Percentiles rank a stretch among this genome's conserved stretches.
phyloP scores from a whole-genome alignment of 1,140 invertebrate genomes.

The Diachasmimorpha longicaudata region DNA sequence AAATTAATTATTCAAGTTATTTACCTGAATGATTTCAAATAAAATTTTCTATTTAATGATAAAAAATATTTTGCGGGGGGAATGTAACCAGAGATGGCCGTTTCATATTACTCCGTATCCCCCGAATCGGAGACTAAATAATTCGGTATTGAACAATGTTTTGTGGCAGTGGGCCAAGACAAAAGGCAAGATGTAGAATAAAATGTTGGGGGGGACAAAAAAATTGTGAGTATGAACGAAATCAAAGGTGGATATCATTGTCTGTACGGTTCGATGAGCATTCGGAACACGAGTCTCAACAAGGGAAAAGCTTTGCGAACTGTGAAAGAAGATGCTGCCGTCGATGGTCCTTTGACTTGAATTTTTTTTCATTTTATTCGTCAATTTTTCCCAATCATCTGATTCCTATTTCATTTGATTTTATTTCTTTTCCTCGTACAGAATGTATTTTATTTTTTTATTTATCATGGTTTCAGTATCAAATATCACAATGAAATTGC shows the following conservation, averaged over 20 bases:
- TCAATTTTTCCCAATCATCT: background rate
- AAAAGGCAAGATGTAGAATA: background rate
- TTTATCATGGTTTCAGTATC: background rate
- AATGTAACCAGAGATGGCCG: too few relatives aligned
- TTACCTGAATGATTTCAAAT: too few relatives aligned
- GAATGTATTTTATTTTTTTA: background rate
- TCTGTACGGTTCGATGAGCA: slow-evolving; percentile 10
- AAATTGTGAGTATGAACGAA: background rate
- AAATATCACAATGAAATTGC: background rate
- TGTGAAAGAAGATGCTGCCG: background rate
- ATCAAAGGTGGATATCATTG: slow-evolving; percentile 7
- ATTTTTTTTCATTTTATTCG: background rate
- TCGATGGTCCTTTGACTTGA: background rate
- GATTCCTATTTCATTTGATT: background rate
- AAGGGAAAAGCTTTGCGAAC: background rate
- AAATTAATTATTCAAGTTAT: too few relatives aligned
- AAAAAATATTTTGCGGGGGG: too few relatives aligned
- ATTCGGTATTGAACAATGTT: background rate
- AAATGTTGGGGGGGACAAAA: background rate
- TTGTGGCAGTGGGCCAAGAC: background rate
- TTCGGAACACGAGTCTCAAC: slow-evolving; percentile 14
- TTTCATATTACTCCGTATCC: too few relatives aligned
- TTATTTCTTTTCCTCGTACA: background rate
- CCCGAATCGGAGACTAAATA: background rate
- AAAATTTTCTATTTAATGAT: too few relatives aligned